phyloP scores from a whole-genome alignment of 64 coral and sea anemone genomes.

The Montipora efflorescens region DNA sequence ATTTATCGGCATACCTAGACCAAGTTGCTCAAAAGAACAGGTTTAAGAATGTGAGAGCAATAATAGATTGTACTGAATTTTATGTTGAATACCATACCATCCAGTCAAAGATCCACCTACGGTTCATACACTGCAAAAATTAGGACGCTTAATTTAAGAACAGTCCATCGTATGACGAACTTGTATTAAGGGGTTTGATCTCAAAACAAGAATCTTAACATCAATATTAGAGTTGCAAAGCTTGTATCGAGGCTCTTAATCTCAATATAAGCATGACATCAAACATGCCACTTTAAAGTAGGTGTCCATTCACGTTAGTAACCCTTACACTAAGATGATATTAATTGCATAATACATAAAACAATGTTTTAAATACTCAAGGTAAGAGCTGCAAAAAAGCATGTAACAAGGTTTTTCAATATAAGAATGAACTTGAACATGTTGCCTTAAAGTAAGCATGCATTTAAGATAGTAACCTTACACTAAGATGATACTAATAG shows the following conservation, averaged over 20 bases:
- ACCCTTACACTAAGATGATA: background rate
- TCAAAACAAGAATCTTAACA: background rate
- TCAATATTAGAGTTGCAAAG: background rate
- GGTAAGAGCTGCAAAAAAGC: background rate
- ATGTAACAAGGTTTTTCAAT: background rate
- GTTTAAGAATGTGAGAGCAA: too few species aligned
- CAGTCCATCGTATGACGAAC: background rate
- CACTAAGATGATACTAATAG: background rate
- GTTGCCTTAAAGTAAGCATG: background rate
- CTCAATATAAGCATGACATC: background rate
- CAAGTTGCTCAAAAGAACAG: too few species aligned
- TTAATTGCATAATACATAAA: background rate
- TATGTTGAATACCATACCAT: too few species aligned
- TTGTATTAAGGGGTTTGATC: background rate
- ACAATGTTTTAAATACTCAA: background rate
- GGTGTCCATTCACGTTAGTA: background rate
- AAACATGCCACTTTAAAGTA: background rate
- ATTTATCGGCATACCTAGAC: too few species aligned
- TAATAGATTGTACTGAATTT: too few species aligned
- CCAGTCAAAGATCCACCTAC: too few species aligned
- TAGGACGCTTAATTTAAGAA: constrained; percentile 24
- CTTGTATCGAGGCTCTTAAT: background rate
- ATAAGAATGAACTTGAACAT: background rate
- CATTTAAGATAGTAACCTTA: background rate
- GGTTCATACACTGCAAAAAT: constrained; percentile 1